phyloP scores from a whole-genome alignment of 2,113 vertebrate genomes.

The Plotosus lineatus region DNA sequence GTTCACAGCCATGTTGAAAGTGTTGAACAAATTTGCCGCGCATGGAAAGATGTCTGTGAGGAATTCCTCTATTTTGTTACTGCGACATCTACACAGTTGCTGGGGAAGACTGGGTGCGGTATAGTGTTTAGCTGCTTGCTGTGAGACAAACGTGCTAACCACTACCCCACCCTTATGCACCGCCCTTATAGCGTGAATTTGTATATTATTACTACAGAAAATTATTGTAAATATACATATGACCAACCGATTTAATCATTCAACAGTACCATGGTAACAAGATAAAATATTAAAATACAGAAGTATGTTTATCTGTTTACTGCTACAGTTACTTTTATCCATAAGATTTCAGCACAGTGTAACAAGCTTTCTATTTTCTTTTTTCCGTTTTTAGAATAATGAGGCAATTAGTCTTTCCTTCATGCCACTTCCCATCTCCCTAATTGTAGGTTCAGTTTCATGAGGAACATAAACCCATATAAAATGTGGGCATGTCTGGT shows the following conservation, averaged over 20 bases:
- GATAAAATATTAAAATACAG: too few relatives aligned
- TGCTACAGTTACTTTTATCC: neutral
- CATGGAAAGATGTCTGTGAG: too few relatives aligned
- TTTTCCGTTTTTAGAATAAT: conserved; percentile 20
- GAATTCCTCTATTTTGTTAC: too few relatives aligned
- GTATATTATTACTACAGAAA: neutral
- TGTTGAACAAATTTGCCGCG: too few relatives aligned
- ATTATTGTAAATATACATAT: neutral
- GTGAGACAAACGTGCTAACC: too few relatives aligned
- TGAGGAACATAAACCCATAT: conserved; percentile 5
- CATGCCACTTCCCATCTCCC: neutral
- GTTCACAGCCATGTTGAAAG: too few relatives aligned
- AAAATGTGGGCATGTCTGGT: neutral
- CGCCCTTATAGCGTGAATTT: too few relatives aligned
- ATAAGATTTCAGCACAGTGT: neutral
- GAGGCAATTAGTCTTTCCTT: conserved; percentile 9
- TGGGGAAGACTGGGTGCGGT: too few relatives aligned
- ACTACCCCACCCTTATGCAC: too few relatives aligned
- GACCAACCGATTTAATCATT: neutral
- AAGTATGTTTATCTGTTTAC: neutral
- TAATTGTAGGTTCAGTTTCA: neutral
- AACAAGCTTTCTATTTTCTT: conserved; percentile 21
- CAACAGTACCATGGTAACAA: neutral
- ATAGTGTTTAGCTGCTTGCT: too few relatives aligned
- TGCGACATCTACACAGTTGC: too few relatives aligned